Base-by-base conservation (phyloP, 2,888 invertebrate species). In the Stenurella melanura region DNA sequence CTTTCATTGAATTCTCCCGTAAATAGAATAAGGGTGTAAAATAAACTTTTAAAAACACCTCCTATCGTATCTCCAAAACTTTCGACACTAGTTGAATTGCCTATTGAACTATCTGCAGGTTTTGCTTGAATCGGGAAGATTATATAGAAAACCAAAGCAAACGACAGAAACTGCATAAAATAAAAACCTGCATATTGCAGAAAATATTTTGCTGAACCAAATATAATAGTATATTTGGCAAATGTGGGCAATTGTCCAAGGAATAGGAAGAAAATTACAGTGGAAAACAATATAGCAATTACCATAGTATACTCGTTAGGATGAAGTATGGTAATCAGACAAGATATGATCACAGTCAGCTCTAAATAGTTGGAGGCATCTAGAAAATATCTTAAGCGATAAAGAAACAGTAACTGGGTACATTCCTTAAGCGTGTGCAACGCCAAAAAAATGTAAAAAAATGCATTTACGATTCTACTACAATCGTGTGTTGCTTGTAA, bases 111-210 rank as follows among this genome's bases (percentile, higher is more conserved):
- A n/a, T 19, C 4, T 10, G 26, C 26, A 17, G 54, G 61, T 42
- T 19, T 30, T 18, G 0, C 54, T 50, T 76, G 15, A 63, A 80
- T 77, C 15, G 84, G 79, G 30, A 82, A 82, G 56, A 85, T 68
- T 61, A 85, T 80, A 63, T 83, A 82, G 67, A 85, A 85, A 63
- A 84, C 83, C 69, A 85, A 73, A 12, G 85, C 82, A 74, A 85
- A 85, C 9, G 85, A 81, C 5, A 85, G 66, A 74, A 85, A 85
- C 64, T 81, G 82, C 12, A 85, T 81, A 42, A 82, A 84, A 66
- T 85, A 85, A 75, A 85, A 85, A 9, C 79, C 73, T 15, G 80
- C 79, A 64, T 85, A 85, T 64, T 84, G 77, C 4, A 85, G 75
- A 42, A 85, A 85, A 74, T 83, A 85, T 21, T 81, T 82, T 11